These are phyloP conservation scores for Cinclus cinclus DNA, from an alignment of 2,113 vertebrate species.

Conservation along the genomic window DNA sequence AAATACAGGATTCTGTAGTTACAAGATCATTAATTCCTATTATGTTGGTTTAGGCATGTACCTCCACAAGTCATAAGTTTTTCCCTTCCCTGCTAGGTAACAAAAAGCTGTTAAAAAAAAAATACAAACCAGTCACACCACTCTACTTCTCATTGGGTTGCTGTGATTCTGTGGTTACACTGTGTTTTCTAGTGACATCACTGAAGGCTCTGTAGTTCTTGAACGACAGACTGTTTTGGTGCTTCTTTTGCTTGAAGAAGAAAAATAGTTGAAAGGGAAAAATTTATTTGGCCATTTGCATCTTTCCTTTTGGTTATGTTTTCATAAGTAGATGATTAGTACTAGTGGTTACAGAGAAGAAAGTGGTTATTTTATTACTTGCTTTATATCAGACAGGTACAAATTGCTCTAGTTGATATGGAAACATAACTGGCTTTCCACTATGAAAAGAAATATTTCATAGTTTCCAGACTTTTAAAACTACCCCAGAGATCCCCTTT, in stretches of 20 bases:
- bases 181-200: slow-evolving; percentile 29
- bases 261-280: slow-evolving; percentile 9
- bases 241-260: not conserved
- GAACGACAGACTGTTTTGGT: not conserved
- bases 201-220: not conserved
- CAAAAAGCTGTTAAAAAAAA: not conserved
- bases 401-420: not conserved
- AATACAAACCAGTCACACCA: not conserved
- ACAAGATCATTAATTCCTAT: not conserved
- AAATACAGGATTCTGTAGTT: not conserved
- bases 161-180: slow-evolving; percentile 51
- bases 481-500: not conserved
- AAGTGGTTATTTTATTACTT: slow-evolving; percentile 10
- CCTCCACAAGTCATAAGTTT: not conserved
- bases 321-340: not conserved
- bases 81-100: not conserved
- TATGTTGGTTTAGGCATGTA: not conserved
- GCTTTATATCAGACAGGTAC: not conserved
- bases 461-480: slow-evolving; percentile 29
- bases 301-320: slow-evolving; percentile 10
- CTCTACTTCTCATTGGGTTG: not conserved
- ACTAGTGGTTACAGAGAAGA: slow-evolving; percentile 5
- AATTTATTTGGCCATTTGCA: slow-evolving; percentile 33
- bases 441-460: not conserved
- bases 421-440: slow-evolving; percentile 28